A percentile compares a stretch with the other conserved stretches of the same genome.
Evolutionary conservation across 1,140 invertebrate genomes (phyloP).

Genomic region (Batillaria attramentaria): DNA sequence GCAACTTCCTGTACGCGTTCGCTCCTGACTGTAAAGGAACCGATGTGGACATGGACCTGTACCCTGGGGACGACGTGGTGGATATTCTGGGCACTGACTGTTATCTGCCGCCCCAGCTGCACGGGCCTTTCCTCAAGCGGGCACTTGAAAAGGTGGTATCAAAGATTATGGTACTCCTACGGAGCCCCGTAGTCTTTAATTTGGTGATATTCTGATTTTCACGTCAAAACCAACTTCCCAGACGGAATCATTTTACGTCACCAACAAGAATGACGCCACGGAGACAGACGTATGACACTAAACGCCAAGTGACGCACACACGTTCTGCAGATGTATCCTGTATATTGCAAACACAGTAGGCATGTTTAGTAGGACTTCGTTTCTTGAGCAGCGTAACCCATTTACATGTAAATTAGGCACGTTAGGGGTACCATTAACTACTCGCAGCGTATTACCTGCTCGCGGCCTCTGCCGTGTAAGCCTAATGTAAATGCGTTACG

Average conservation of each 20-base stretch:
- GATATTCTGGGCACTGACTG: conserved; percentile 22
- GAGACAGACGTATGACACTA: no score
- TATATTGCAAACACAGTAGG: no score
- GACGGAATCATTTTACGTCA: background rate
- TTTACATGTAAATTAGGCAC: no score
- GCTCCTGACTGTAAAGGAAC: background rate
- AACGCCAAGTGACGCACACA: no score
- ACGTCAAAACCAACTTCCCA: no score
- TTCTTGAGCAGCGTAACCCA: no score
- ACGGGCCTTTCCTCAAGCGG: background rate
- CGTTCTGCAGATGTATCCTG: background rate
- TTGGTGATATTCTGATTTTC: background rate
- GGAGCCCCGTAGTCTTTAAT: background rate
- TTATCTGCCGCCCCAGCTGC: background rate
- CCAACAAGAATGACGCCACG: no score
- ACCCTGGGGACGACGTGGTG: conserved; percentile 15
- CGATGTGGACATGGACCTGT: conserved; percentile 1
- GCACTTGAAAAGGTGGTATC: background rate
- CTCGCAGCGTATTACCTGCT: no score
- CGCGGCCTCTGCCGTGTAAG: no score
- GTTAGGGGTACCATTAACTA: no score
- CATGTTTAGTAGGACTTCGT: no score
- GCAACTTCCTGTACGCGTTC: conserved; percentile 14
- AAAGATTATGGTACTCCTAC: background rate
- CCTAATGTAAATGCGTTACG: no score